Evolutionary conservation across 2,888 invertebrate species (phyloP), one percentile per base, ranked within the genome.

Genomic region (Aporophyla lueneburgensis): DNA sequence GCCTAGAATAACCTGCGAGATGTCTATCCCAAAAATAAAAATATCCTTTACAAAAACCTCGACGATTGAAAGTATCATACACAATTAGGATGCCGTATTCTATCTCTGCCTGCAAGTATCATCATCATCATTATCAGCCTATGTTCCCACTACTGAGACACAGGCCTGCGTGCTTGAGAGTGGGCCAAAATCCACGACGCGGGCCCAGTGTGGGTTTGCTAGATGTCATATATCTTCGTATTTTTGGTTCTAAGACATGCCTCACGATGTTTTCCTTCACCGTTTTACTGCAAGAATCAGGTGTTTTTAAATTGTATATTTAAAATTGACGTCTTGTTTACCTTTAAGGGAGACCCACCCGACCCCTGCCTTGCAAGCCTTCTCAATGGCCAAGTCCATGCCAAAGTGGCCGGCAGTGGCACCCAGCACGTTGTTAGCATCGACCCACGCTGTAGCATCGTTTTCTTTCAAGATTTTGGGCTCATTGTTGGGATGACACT

Each of bases 271-370:
- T 33, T 33, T 33, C 33, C 33, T 33, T 33, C 33, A 33, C 33
- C 33, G 33, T 33, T 33, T 33, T 33, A 33, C 24, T 19, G 14
- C 9, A 46, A 59, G 16, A 59, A 59, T 27, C 43, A 7, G 5
- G 2, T 9, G 5, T 27, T 63, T n/a, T 21, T 7, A 27, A 24
- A 51, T 21, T 14, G 7, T 51, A 1, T 21, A 14, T 7, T 27
- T 51, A 27, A 27, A 33, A 53, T n/a, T 49, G 19, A 40, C 21
- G 10, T 21, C n/a, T 56, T 4, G 7, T 43, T 70, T 92, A 97
- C 98, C 97, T 94, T 97, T 98, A 0, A 98, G 98, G 14, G 97
- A 97, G 0, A 99, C 98, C 98, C 98, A 98, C 70, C 98, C 99
- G 7, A 99, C 97, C 1, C 99, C 99, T 19, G 97, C 97, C 24